Percentiles rank a stretch among this genome's conserved stretches.
Evolutionary conservation across 2,797 vertebrate genomes (phyloP).

Genomic region (Apogon talboti): DNA sequence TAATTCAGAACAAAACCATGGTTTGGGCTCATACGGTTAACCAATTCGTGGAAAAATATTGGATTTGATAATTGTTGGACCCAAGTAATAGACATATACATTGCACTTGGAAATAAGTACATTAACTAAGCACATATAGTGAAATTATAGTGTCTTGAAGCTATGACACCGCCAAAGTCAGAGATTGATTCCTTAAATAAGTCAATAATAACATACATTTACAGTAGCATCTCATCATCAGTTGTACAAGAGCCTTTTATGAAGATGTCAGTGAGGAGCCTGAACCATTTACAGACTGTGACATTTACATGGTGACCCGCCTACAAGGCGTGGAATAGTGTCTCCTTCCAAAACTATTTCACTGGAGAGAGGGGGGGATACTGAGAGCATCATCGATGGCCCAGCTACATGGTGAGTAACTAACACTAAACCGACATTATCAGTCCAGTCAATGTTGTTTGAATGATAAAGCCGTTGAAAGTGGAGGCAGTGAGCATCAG

Average conservation of each 20-base stretch:
- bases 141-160: too few relatives aligned
- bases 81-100: too few relatives aligned
- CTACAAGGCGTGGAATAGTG: conserved; percentile 79
- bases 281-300: conserved; percentile 55
- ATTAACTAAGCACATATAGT: too few relatives aligned
- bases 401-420: conserved; percentile 57
- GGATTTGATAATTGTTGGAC: too few relatives aligned
- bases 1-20: too few relatives aligned
- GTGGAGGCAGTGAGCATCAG: not conserved
- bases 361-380: conserved; percentile 30
- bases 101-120: too few relatives aligned
- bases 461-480: not conserved
- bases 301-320: conserved; percentile 73
- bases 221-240: rapidly evolving
- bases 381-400: conserved; percentile 67
- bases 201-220: too few relatives aligned
- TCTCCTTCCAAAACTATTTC: conserved; percentile 62
- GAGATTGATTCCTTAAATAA: too few relatives aligned
- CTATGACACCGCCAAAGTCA: too few relatives aligned
- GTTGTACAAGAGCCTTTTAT: too few relatives aligned
- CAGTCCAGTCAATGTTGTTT: not conserved
- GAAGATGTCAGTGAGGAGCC: conserved; percentile 22
- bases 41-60: too few relatives aligned
- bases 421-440: conserved; percentile 21
- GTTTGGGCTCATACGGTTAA: too few relatives aligned